Evolutionary conservation across 30 jellyfish, hydroid and myxozoan genomes (phyloP), one percentile per base, ranked within the genome.

Genomic region (Phacellophora camtschatica): DNA sequence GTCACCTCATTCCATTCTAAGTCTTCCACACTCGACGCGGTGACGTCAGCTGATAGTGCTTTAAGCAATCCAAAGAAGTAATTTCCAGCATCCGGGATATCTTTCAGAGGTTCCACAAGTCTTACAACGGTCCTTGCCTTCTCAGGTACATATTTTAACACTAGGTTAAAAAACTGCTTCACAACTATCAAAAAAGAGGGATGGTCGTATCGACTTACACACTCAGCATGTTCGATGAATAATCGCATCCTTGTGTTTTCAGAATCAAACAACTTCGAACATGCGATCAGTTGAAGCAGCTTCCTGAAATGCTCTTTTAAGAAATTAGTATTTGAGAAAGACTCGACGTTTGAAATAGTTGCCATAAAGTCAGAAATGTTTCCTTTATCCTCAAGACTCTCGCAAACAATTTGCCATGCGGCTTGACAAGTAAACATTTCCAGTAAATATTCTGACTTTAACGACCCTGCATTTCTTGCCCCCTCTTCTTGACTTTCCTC

Each of bases 1-100:
- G 72, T 32, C 19, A 58, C 25, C 46, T 74, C 66, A 9, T 74
- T 37, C 87, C 87, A 74, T 12, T 34, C 32, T 16, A 74, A 20
- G 36, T 33, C 77, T 8, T 34, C 64, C 12, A 74, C 22, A 3
- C 70, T 31, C 9, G 71, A 22, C 3, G 70, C 51, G 11, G 20
- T 42, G n/a, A n/a, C n/a, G 22, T 33, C 42, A 36, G 70, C 16
- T 42, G 71, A 19, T 29, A 71, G 15, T 25, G 68, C 31, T 31
- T 43, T 32, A 22, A 71, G 71, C 9, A 71, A 42, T 16, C 50
- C 67, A 28, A 45, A 71, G 32, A 71, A 43, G 30, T 34, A 25
- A 1, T 24, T 24, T 25, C 61, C 29, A 9, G 43, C 56, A 3
- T 19, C 18, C 18, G 67, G 20, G 22, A 37, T 48, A 19, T 71